phyloP scores from a whole-genome alignment of 2,888 invertebrate species.

The Synanthedon vespiformis region DNA sequence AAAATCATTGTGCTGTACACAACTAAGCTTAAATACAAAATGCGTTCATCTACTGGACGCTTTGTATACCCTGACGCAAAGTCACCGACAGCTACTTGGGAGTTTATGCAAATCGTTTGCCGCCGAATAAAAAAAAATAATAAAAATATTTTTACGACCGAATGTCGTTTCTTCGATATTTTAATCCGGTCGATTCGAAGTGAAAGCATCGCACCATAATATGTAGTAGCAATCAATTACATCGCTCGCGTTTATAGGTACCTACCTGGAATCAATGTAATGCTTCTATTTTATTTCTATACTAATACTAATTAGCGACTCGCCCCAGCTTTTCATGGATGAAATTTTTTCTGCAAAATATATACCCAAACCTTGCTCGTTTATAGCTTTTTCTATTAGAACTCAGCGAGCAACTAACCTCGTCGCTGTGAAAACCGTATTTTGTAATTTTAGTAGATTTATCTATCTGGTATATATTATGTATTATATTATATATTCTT shows the following conservation, averaged over 20 bases:
- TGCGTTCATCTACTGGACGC: background rate
- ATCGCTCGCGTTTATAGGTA: conserved; percentile 4
- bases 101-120: conserved; percentile 49
- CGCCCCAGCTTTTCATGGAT: background rate
- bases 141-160: conserved; percentile 25
- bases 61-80: background rate
- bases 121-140: conserved; percentile 28
- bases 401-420: too few species aligned
- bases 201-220: conserved; percentile 28
- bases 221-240: conserved; percentile 23
- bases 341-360: background rate
- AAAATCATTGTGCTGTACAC: too few species aligned
- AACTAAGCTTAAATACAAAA: too few species aligned
- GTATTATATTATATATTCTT: too few species aligned
- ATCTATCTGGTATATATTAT: too few species aligned
- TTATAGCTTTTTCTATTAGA: too few species aligned
- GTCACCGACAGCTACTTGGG: conserved; percentile 44
- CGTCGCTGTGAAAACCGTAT: too few species aligned
- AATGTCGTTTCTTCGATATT: conserved; percentile 31
- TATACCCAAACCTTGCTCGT: background rate
- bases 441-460: too few species aligned
- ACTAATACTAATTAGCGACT: background rate
- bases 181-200: conserved; percentile 29
- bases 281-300: background rate
- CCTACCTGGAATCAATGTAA: conserved; percentile 4